Base-by-base conservation (phyloP, 2,888 invertebrate genomes). In the Frankliniella intonsa region DNA sequence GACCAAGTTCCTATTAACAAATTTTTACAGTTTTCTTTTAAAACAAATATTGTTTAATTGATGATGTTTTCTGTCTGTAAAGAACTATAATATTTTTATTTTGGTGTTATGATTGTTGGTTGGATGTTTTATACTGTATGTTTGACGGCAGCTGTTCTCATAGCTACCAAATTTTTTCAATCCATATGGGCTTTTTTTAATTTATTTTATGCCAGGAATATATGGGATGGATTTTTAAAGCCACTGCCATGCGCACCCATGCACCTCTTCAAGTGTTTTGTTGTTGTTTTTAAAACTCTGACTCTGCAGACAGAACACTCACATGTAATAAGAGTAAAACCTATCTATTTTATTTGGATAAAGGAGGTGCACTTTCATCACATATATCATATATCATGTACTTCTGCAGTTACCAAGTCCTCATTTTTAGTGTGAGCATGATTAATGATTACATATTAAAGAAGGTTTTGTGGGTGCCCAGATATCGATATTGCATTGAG, bases 1-100 rank as follows among this genome's bases (percentile, higher is more conserved):
- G 69, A 76, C 69, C 69, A 76, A 76, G 69, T 76, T 76, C 69
- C 69, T 76, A 76, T 76, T 76, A 25, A 76, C n/a, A 76, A 22
- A 76, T 55, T 55, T 55, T 14, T 14, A 55, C 38, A 62, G 0
- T 62, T 62, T n/a, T 22, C 22, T 22, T n/a, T 22, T 22, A 22
- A 69, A 69, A 5, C 69, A 69, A 62, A 62, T 62, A 62, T 19
- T n/a, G 8, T 62, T 62, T 62, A 1, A 17, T 62, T 62, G 62
- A n/a, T 62, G 62, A 76, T 76, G 69, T 76, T 76, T 76, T 25
- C 25, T 76, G 22, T 76, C 12, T 76, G 8, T 25, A 25, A 12
- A 9, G 8, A 22, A 12, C 25, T 22, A 25, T 25, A 25, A 76
- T 76, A 76, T 7, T 25, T 76, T 76, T 76, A 76, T 76, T 76